These are phyloP conservation scores for Fragum fragum DNA, from an alignment of 2,888 invertebrate species.

Conservation along the genomic window DNA sequence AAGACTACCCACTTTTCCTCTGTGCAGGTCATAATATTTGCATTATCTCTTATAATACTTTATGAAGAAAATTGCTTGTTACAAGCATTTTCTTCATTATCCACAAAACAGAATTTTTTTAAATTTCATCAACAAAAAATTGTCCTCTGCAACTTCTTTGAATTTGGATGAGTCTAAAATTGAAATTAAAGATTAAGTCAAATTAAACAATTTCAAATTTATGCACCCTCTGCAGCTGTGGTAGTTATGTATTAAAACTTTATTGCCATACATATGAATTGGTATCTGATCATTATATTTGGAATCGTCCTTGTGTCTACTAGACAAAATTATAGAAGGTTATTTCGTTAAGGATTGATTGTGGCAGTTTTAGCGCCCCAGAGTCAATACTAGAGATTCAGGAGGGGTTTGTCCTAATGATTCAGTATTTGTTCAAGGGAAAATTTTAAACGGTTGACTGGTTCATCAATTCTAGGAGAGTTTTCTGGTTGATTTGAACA, in stretches of 20 bases:
- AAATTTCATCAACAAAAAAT: not conserved
- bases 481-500: constrained; percentile 8
- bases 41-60: too few species aligned
- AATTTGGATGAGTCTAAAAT: not conserved
- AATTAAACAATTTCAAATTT: too few species aligned
- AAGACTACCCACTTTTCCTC: too few species aligned
- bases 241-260: too few species aligned
- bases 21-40: too few species aligned
- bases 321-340: not conserved
- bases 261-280: too few species aligned
- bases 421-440: constrained; percentile 25
- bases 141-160: not conserved
- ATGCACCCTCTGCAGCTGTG: too few species aligned
- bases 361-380: constrained; percentile 24
- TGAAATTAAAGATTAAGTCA: too few species aligned
- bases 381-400: constrained; percentile 24
- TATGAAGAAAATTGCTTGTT: constrained; percentile 4
- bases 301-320: too few species aligned
- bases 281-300: too few species aligned
- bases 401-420: constrained; percentile 22
- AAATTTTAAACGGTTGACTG: constrained; percentile 23
- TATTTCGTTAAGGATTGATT: constrained; percentile 4
- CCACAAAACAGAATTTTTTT: not conserved
- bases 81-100: constrained; percentile 10
- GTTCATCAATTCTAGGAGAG: constrained; percentile 3